These are phyloP conservation scores for Eidolon helvum DNA, from an alignment of 2,113 vertebrate genomes.

Conservation along the genomic window DNA sequence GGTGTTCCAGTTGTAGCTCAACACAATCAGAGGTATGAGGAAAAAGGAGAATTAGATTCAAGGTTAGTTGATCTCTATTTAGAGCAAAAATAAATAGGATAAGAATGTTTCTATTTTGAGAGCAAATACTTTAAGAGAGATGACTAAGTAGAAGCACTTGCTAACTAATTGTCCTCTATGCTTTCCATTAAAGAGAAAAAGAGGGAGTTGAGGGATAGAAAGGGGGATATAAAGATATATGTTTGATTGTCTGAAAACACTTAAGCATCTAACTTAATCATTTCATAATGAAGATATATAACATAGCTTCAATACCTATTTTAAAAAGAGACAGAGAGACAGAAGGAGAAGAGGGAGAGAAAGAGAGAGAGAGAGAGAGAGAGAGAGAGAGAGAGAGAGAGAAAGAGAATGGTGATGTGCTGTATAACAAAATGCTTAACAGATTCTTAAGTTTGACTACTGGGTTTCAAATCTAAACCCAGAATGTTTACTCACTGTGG, in stretches of 20 bases:
- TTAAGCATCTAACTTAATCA: neutral
- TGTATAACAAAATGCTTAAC: neutral
- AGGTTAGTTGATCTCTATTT: conserved; percentile 19
- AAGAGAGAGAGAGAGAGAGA: neutral
- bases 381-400: neutral
- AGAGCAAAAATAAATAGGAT: neutral
- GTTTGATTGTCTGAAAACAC: neutral
- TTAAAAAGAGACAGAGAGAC: neutral
- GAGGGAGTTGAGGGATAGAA: neutral
- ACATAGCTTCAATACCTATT: neutral
- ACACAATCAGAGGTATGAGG: neutral
- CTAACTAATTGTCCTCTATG: neutral
- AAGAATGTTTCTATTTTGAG: neutral
- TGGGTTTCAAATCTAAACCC: neutral
- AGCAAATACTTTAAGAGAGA: neutral
- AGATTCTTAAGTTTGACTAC: neutral
- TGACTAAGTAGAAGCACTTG: neutral
- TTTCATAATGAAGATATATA: neutral
- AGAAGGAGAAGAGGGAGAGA: neutral
- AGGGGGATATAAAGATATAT: neutral
- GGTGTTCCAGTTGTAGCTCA: neutral
- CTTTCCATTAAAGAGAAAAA: conserved; percentile 15
- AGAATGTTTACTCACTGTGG: neutral
- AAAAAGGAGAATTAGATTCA: conserved; percentile 1
- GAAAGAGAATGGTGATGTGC: neutral